Percentiles rank a stretch among this genome's conserved stretches.
Conservation (phyloP, 2,797 vertebrate species). For the Crax fasciolata region DNA sequence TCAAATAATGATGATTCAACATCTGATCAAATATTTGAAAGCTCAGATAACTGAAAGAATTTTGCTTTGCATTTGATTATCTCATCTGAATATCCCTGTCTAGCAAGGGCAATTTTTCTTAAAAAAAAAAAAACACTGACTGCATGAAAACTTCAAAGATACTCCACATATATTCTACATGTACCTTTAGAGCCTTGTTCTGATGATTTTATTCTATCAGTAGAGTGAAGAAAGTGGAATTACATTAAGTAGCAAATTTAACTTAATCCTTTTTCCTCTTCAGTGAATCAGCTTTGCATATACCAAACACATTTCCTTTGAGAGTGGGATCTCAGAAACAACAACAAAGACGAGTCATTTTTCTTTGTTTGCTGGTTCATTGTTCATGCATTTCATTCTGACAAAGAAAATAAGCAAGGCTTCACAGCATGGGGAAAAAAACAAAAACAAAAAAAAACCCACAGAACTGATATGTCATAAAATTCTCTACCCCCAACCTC, state of each 20-base stretch:
- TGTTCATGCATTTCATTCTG: neutral
- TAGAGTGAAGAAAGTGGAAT: neutral
- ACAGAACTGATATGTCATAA: neutral
- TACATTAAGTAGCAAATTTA: neutral
- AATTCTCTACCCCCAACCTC: neutral
- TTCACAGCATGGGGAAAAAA: neutral
- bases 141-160: neutral
- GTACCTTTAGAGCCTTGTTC: neutral
- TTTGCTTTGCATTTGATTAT: neutral
- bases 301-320: fast-evolving
- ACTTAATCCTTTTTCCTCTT: neutral
- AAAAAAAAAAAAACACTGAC: neutral
- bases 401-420: neutral
- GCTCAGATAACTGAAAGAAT: neutral
- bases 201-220: neutral
- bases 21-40: neutral
- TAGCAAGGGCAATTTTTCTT: neutral
- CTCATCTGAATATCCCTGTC: neutral
- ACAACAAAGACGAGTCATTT: fast-evolving
- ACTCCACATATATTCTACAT: neutral
- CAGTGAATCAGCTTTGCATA: neutral
- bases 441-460: no score
- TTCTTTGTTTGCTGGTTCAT: neutral
- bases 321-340: fast-evolving
- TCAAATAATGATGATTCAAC: neutral